Conservation (phyloP, 2,797 vertebrate species). For the Paedocypris micromegethes region DNA sequence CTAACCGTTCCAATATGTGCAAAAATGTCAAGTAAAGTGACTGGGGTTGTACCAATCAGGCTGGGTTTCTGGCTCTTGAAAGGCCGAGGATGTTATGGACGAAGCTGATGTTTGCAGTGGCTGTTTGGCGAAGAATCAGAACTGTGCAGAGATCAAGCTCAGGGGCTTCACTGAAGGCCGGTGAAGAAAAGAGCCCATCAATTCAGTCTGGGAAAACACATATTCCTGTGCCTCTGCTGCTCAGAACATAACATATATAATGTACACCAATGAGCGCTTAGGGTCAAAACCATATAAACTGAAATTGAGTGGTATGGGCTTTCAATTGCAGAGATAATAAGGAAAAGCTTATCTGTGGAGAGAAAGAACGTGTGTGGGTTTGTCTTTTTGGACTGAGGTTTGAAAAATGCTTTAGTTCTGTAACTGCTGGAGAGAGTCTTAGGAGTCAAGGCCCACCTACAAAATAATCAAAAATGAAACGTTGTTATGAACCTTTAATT, state of each 20-base stretch:
- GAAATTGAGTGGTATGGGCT: too few relatives aligned
- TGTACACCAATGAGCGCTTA: too few relatives aligned
- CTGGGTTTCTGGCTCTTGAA: slow-evolving; percentile 53
- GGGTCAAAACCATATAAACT: background rate
- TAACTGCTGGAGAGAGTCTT: background rate
- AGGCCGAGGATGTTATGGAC: background rate
- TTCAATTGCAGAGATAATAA: too few relatives aligned
- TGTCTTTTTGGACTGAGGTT: background rate
- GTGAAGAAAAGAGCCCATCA: too few relatives aligned
- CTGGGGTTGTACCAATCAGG: slow-evolving; percentile 47
- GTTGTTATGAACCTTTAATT: background rate
- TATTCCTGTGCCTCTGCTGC: slow-evolving; percentile 48
- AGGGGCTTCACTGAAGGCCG: slow-evolving; percentile 49
- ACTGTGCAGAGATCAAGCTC: slow-evolving; percentile 49
- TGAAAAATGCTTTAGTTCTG: slow-evolving; percentile 6
- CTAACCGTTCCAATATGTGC: slow-evolving; percentile 59
- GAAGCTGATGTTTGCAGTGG: slow-evolving; percentile 39
- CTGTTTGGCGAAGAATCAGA: slow-evolving; percentile 59
- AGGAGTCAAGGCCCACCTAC: slow-evolving; percentile 2
- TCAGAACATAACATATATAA: slow-evolving; percentile 28
- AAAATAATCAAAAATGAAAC: too few relatives aligned
- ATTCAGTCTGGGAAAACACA: slow-evolving; percentile 53
- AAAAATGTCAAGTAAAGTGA: slow-evolving; percentile 43
- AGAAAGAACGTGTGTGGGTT: background rate
- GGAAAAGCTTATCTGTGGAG: too few relatives aligned